Percentiles rank a stretch among this genome's conserved stretches.
These are phyloP conservation scores for Pseudochirops corinnae DNA, from an alignment of 2,797 vertebrate species.

Conservation along the genomic window DNA sequence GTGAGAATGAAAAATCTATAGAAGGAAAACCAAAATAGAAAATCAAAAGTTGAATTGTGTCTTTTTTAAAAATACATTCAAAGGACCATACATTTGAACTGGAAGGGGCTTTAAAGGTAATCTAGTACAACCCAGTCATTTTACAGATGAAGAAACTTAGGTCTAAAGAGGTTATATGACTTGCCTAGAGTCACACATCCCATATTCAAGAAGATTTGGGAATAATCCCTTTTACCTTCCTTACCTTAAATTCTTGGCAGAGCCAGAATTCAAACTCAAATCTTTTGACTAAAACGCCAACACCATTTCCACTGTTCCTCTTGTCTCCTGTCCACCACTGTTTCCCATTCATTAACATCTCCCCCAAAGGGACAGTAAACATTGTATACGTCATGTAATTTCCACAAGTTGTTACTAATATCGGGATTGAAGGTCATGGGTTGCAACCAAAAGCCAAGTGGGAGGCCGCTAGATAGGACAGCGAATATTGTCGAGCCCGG, in stretches of 20 bases:
- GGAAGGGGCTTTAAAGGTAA: not conserved
- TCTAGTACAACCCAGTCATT: not conserved
- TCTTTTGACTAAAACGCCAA: not conserved
- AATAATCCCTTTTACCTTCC: not conserved
- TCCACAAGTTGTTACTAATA: not conserved
- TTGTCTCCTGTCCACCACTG: not conserved
- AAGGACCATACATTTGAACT: not conserved
- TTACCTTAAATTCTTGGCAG: not conserved
- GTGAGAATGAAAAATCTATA: constrained; percentile 22
- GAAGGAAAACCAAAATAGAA: constrained; percentile 54
- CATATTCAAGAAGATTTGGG: not conserved
- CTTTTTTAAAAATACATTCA: constrained; percentile 60
- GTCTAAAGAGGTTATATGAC: not conserved
- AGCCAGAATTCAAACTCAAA: not conserved
- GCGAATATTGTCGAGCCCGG: not conserved
- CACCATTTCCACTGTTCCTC: not conserved
- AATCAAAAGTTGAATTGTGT: constrained; percentile 47
- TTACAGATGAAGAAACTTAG: not conserved
- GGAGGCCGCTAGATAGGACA: not conserved
- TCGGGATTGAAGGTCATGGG: too few species aligned
- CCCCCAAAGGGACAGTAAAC: not conserved
- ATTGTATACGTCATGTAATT: not conserved
- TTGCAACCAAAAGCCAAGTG: not conserved
- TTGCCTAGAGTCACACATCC: not conserved
- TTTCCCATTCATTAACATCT: not conserved